Base-by-base conservation (phyloP, 2,888 invertebrate genomes). In the Fissipunctia ypsillon region DNA sequence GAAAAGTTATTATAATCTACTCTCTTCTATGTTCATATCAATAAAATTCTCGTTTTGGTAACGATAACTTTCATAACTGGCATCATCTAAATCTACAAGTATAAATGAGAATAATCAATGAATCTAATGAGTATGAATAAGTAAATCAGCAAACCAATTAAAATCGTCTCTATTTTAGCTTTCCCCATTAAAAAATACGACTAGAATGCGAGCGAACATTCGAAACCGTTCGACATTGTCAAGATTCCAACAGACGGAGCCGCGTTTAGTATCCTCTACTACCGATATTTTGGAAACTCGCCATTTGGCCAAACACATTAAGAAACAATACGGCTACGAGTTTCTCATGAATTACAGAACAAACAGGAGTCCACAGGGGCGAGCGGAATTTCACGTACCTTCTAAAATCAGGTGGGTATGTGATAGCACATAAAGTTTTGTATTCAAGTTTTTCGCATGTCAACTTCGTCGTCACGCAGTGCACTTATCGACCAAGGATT, bases 231-330 rank as follows among this genome's bases (percentile, higher is more conserved):
- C 68, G n/a, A 66, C 75, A 82, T 82, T 75, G 79, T 79, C 75
- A 75, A 75, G 60, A 82, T 78, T 78, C 78, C 70, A 70, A 60
- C 48, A 38, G 35, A 56, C 70, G 79, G 69, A 69, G 54, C n/a
- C 57, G 10, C 48, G 68, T 68, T 69, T 75, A n/a, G n/a, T n/a
- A 68, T 67, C 31, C 64, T 64, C 69, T 38, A 45, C 35, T 69
- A 50, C 66, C 54, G 50, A 72, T 79, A 68, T 81, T 80, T 79
- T 81, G 81, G 83, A 83, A 61, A 50, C 75, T 50, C 71, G 81
- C 81, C 81, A 81, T 79, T 48, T 67, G 54, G 19, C 66, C 50
- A 59, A 66, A 78, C 67, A 82, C 79, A 69, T 78, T 78, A 78
- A 71, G 25, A 75, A 82, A 81, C 68, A 66, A 75, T 71, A 71